A percentile compares a stretch with the other conserved stretches of the same genome.
These are phyloP conservation scores for Serripes groenlandicus DNA, from an alignment of 2,888 invertebrate genomes.

Conservation along the genomic window DNA sequence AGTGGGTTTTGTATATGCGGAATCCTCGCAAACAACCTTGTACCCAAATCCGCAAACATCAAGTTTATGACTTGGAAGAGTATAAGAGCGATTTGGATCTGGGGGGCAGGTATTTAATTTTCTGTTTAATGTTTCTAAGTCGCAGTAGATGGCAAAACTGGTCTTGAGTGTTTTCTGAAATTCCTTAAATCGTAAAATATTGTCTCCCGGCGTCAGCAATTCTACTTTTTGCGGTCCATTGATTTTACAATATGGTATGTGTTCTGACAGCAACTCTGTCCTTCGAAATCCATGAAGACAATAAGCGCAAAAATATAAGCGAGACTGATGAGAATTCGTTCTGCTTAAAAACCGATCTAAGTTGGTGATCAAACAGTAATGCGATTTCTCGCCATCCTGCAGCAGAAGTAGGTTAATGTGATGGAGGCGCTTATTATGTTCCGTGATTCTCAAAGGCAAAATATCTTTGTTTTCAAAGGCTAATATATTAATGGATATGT, in stretches of 20 bases:
- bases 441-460: conserved; percentile 23
- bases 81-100: conserved; percentile 2
- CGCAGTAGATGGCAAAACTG: conserved; percentile 10
- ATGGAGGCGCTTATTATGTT: conserved; percentile 5
- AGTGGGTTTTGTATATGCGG: conserved; percentile 19
- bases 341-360: conserved; percentile 16
- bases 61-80: conserved; percentile 16
- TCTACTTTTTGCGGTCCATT: conserved; percentile 1
- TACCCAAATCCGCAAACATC: conserved; percentile 33
- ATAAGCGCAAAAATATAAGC: conserved; percentile 9
- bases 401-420: conserved; percentile 17
- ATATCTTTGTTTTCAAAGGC: conserved; percentile 15
- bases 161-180: conserved; percentile 18
- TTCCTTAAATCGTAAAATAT: conserved; percentile 31
- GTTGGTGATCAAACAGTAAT: conserved; percentile 21
- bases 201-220: conserved; percentile 19
- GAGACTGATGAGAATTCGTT: not conserved
- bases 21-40: conserved; percentile 22
- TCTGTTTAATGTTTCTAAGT: conserved; percentile 19
- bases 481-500: conserved; percentile 27
- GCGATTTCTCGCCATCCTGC: conserved; percentile 1
- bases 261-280: conserved; percentile 32
- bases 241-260: conserved; percentile 28
- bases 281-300: conserved; percentile 10
- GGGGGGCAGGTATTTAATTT: conserved; percentile 19